Base-by-base conservation (phyloP, 2,797 vertebrate genomes). In the Oreochromis grahami region DNA sequence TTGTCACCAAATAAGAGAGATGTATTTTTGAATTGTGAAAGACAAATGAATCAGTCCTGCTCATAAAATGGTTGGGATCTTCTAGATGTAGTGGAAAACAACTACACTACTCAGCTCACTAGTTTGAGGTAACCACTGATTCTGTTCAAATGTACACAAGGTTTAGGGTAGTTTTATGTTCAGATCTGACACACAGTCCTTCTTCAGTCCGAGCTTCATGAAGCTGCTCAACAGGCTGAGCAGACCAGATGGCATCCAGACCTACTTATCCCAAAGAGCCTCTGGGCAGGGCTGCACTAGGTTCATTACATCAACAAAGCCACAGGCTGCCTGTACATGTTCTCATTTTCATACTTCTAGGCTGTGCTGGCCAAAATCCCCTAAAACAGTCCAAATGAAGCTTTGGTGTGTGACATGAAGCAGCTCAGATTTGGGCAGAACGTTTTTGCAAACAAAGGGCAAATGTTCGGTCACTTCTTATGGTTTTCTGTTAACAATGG, bases 201-300 rank as follows among this genome's bases (percentile, higher is more conserved):
- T 2, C 41, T 72, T 45, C 41, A 72, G 24, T 19, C 41, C 1
- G 4, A 48, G 41, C 68, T 29, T 29, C 68, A 48, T 48, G 68
- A 72, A 72, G 41, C 41, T 45, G 68, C 65, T 70, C 65, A 70
- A 70, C 41, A 17, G 65, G 41, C 21, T 43, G 63, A 63, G 24
- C 72, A 2, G 8, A 79, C 51, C 87, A 88, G 84, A 79, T 88
- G 87, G 87, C 26, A 3, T 21, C 51, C 68, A 84, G 77, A 76
- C 80, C 80, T 55, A 55, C 45, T 58, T 60, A 48, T 70, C 43
- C 55, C 78, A 63, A 12, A 51, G 50, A 68, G 74, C 81, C 79
- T 79, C 56, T 43, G 79, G 81, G 21, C 81, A 86, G 74, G 81
- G 84, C 83, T 76, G 81, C 76, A 41, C 43, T 7, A 45, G 68